phyloP scores from a whole-genome alignment of 1,140 invertebrate genomes.

The Scaptomyza pallida region DNA sequence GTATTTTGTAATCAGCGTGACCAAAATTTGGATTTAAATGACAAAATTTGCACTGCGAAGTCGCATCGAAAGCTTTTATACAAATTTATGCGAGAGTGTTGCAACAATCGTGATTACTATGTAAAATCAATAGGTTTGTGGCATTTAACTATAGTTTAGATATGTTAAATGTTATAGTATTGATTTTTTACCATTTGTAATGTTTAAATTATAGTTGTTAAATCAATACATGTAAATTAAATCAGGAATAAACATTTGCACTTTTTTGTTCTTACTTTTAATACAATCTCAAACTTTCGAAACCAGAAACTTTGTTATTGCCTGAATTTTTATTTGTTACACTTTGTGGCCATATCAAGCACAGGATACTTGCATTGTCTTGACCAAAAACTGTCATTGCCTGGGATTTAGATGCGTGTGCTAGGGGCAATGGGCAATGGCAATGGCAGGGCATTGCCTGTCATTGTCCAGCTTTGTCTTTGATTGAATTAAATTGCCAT shows the following conservation, averaged over 20 bases:
- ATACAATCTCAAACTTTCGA: not conserved
- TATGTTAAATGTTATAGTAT: no score
- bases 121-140: not conserved
- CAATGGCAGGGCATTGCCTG: slow-evolving; percentile 27
- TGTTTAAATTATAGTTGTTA: no score
- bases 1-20: slow-evolving; percentile 48
- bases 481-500: slow-evolving; percentile 76
- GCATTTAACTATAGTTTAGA: not conserved
- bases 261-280: no score
- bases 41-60: slow-evolving; percentile 21
- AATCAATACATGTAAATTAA: no score
- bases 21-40: slow-evolving; percentile 45
- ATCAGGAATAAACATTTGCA: no score
- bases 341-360: slow-evolving; percentile 1
- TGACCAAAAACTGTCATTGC: slow-evolving; percentile 35
- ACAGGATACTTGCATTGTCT: slow-evolving; percentile 11
- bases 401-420: slow-evolving; percentile 1
- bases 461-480: slow-evolving; percentile 68
- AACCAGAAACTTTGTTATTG: no score
- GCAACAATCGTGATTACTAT: not conserved
- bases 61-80: not conserved
- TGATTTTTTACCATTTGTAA: no score
- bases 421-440: no score
- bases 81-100: not conserved
- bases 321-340: not conserved